These are phyloP conservation scores for Cebidichthys violaceus DNA, from an alignment of 2,113 vertebrate genomes.

Conservation along the genomic window DNA sequence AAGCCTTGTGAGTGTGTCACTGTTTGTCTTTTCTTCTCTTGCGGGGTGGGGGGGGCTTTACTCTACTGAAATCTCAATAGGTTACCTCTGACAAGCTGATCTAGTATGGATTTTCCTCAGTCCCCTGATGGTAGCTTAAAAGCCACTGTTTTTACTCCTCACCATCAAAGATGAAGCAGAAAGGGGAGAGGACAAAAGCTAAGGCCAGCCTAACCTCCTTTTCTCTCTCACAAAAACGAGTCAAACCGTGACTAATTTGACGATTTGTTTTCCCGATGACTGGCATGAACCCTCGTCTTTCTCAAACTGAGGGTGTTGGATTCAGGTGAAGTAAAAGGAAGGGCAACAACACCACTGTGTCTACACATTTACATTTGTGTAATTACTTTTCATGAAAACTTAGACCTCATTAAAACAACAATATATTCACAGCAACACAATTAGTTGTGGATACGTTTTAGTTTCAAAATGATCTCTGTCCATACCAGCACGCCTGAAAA, in stretches of 20 bases:
- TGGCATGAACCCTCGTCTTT: conserved; percentile 4
- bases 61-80: conserved; percentile 70
- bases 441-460: too few species aligned
- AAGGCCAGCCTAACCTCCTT: background rate
- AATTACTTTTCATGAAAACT: background rate
- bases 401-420: background rate
- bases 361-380: conserved; percentile 5
- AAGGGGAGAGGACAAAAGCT: conserved; percentile 47
- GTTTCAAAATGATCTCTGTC: too few species aligned
- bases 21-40: conserved; percentile 44
- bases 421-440: background rate
- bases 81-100: conserved; percentile 63
- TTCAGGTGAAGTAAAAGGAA: background rate
- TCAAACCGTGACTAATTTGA: background rate
- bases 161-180: conserved; percentile 57
- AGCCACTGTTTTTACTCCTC: conserved; percentile 23
- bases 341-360: background rate
- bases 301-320: background rate
- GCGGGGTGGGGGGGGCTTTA: conserved; percentile 39
- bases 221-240: background rate
- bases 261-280: conserved; percentile 2
- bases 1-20: conserved; percentile 44
- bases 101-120: conserved; percentile 66
- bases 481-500: too few species aligned
- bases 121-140: conserved; percentile 63